A percentile compares a stretch with the other conserved stretches of the same genome.
Conservation (phyloP, 2,888 invertebrate genomes). For the Heteropelma amictum region DNA sequence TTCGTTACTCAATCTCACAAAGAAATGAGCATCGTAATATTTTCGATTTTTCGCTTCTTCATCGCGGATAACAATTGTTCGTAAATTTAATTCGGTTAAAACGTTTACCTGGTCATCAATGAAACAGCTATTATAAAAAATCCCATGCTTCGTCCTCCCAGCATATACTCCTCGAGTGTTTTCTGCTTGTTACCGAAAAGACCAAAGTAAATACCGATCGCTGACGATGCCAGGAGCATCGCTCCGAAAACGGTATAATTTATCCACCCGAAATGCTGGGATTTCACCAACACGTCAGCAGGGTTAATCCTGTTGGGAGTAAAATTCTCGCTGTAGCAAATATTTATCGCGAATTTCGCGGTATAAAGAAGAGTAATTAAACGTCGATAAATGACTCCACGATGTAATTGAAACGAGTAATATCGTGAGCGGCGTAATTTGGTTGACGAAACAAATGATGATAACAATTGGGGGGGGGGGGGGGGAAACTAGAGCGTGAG, state of each 20-base stretch:
- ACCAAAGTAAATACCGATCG: slow-evolving; percentile 81
- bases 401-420: too few species aligned
- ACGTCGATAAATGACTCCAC: too few species aligned
- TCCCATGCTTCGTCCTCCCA: slow-evolving; percentile 85
- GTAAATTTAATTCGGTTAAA: too few species aligned
- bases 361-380: too few species aligned
- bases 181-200: slow-evolving; percentile 80
- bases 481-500: background rate
- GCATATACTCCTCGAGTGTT: slow-evolving; percentile 83
- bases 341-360: too few species aligned
- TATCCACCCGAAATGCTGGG: slow-evolving; percentile 76
- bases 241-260: slow-evolving; percentile 79
- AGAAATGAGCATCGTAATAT: too few species aligned
- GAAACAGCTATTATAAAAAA: slow-evolving; percentile 86
- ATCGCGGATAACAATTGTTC: too few species aligned
- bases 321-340: background rate
- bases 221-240: slow-evolving; percentile 79
- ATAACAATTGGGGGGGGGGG: too few species aligned
- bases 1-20: too few species aligned
- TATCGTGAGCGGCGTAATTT: too few species aligned
- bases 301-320: background rate
- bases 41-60: too few species aligned
- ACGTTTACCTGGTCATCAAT: slow-evolving; percentile 86
- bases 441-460: too few species aligned
- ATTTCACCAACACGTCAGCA: slow-evolving; percentile 4